These are phyloP conservation scores for Drosophila stalkeri DNA, from an alignment of 2,888 invertebrate species.

Conservation along the genomic window DNA sequence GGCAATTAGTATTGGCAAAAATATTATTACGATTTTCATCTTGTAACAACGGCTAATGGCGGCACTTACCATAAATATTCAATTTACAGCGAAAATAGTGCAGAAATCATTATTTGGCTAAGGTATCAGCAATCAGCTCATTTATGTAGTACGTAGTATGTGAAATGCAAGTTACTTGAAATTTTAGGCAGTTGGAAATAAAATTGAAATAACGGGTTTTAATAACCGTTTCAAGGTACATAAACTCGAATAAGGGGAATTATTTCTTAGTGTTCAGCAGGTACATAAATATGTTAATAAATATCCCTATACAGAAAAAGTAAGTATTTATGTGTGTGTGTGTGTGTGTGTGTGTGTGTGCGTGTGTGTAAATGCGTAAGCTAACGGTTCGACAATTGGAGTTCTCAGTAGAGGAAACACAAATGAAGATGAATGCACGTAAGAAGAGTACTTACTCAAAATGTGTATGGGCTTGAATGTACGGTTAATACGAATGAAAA, in stretches of 20 bases:
- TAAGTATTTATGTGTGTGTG: no score
- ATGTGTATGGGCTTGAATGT: not conserved
- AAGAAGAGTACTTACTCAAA: not conserved
- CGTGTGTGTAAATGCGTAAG: not conserved
- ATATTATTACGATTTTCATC: not conserved
- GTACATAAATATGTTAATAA: not conserved
- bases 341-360: not conserved
- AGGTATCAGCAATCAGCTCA: not conserved
- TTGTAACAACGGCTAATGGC: not conserved
- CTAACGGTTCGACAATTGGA: slow-evolving; percentile 2
- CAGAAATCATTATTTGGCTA: slow-evolving; percentile 6
- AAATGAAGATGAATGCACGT: slow-evolving; percentile 1
- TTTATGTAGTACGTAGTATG: not conserved
- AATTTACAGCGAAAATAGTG: not conserved
- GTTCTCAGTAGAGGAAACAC: not conserved
- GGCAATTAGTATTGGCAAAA: not conserved
- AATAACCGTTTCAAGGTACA: slow-evolving; percentile 5
- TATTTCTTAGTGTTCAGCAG: not conserved
- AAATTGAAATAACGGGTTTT: slow-evolving; percentile 10
- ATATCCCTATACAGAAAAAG: not conserved
- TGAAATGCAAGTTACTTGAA: not conserved
- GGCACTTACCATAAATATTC: slow-evolving; percentile 10
- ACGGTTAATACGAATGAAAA: not conserved
- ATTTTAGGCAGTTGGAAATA: not conserved
- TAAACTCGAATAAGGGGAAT: not conserved